Evolutionary conservation across 2,113 vertebrate genomes (phyloP).

Genomic region (Vombatus ursinus): DNA sequence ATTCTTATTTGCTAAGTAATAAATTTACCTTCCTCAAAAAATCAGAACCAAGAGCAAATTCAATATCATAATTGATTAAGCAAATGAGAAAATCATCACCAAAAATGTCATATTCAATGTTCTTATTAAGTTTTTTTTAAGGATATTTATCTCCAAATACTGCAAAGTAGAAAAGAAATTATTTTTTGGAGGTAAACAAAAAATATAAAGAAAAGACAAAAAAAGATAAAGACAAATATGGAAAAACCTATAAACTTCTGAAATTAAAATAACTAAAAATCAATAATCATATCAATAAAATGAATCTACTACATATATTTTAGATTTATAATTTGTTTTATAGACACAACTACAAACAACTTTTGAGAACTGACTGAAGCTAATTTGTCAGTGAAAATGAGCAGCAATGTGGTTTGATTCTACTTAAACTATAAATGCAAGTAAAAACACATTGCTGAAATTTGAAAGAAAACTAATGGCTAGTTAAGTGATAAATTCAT

Average conservation of each 20-base stretch:
- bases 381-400: slow-evolving; percentile 2
- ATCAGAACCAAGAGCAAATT: not conserved
- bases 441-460: slow-evolving; percentile 13
- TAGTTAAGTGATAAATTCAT: slow-evolving; percentile 9
- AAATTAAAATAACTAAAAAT: not conserved
- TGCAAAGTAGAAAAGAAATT: not conserved
- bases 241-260: not conserved
- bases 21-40: not conserved
- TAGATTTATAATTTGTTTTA: not conserved
- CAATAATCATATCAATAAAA: not conserved
- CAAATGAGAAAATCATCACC: not conserved
- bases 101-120: not conserved
- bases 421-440: slow-evolving; percentile 33
- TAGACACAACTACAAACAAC: not conserved
- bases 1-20: not conserved
- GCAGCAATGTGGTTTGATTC: not conserved
- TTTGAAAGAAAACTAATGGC: not conserved
- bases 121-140: too few relatives aligned
- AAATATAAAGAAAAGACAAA: not conserved
- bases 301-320: not conserved
- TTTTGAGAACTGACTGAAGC: slow-evolving; percentile 25
- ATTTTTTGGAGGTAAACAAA: not conserved
- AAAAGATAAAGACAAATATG: not conserved
- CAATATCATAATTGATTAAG: not conserved
- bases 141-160: too few relatives aligned